These are phyloP conservation scores for Euplagia quadripunctaria DNA, from an alignment of 2,888 invertebrate genomes.

Conservation along the genomic window DNA sequence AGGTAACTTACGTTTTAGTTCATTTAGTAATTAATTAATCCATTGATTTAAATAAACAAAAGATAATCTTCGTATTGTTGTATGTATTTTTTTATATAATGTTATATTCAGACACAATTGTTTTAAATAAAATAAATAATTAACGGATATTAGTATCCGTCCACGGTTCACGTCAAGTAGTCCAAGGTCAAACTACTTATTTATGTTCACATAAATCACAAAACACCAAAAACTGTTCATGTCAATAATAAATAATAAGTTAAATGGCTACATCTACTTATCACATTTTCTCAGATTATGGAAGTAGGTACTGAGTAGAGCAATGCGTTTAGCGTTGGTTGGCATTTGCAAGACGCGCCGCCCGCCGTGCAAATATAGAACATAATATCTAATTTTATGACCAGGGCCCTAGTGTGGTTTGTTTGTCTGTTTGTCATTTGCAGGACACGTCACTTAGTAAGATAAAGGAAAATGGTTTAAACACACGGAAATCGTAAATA, in stretches of 20 bases:
- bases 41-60: background rate
- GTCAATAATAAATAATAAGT: background rate
- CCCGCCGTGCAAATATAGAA: conserved; percentile 67
- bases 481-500: conserved; percentile 10
- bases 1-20: background rate
- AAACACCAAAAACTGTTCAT: background rate
- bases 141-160: background rate
- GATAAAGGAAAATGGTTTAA: background rate
- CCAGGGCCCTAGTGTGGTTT: conserved; percentile 27
- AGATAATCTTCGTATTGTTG: background rate
- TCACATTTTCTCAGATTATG: background rate
- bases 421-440: conserved; percentile 22
- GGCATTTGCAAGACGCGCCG: conserved; percentile 63
- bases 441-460: conserved; percentile 42
- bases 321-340: conserved; percentile 48
- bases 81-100: too few relatives aligned
- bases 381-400: conserved; percentile 63
- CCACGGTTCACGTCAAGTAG: background rate
- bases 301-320: conserved; percentile 9
- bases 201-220: too few relatives aligned
- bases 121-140: background rate
- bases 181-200: background rate
- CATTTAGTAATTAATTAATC: background rate
- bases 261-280: background rate
- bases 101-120: background rate